Base-by-base conservation (phyloP, 2,113 vertebrate genomes). In the Oxygymnocypris stewartii region DNA sequence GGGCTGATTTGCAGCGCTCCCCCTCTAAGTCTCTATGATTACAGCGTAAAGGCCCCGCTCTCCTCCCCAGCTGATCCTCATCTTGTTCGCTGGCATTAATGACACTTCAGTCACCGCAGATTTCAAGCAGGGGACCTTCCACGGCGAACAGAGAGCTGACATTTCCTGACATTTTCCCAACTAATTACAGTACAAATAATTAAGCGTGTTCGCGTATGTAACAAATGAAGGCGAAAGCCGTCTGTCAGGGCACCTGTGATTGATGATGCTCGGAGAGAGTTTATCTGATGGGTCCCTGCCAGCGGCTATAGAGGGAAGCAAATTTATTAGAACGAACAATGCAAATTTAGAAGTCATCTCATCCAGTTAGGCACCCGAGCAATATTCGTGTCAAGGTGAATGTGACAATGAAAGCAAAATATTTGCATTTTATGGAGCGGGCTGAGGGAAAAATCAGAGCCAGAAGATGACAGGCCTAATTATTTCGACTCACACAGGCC, bases 131-230 rank as follows among this genome's bases (percentile, higher is more conserved):
- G 94, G 95, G 96, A 95, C 96, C 96, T 98, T 98, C 96, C 96
- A 95, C 95, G 87, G 95, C 91, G 96, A 98, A 98, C 98, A 98
- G 96, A 98, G 96, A 97, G 97, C 96, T 99, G 98, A 99, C 98
- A 99, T 99, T 99, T 99, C 97, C 98, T 99, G 98, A 99, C 98
- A 99, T 99, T 99, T 98, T 98, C 97, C 96, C 97, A 99, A 98
- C 98, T 99, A 99, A 99, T 99, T 99, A 99, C 98, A 97, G 97
- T 97, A 99, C 98, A 99, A 99, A 99, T 99, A 99, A 99, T 99
- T 99, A 99, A 99, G 96, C 97, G 96, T 99, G 97, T 99, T 98
- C 97, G 96, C 96, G 92, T 96, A 96, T 97, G 96, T 98, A 98
- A 99, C 97, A 99, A 99, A 99, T 98, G 98, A 99, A 99, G 97